Percentiles rank a stretch among this genome's conserved stretches.
phyloP scores from a whole-genome alignment of 1,140 invertebrate species.

The Heliconius eleuchia region DNA sequence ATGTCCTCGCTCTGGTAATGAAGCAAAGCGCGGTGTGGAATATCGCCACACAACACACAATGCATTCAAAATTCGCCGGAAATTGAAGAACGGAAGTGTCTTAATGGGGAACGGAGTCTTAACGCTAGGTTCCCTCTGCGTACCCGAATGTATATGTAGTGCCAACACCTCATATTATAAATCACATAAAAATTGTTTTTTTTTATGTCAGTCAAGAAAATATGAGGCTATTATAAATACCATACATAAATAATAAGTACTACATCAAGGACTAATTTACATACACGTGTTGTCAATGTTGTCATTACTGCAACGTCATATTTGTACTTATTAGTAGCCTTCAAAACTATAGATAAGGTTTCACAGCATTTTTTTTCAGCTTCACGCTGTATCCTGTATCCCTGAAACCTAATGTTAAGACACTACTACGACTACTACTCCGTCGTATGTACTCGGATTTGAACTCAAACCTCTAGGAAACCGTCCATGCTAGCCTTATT shows the following conservation, averaged over 20 bases:
- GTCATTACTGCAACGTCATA: not conserved
- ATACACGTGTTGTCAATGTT: not conserved
- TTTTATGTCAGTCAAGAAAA: not conserved
- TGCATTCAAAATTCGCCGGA: too few relatives aligned
- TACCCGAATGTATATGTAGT: not conserved
- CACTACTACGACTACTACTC: too few relatives aligned
- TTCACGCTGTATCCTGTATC: not conserved
- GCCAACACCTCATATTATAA: not conserved
- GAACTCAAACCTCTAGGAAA: too few relatives aligned
- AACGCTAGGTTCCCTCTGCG: too few relatives aligned
- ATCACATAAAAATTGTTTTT: not conserved
- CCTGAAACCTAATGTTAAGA: too few relatives aligned
- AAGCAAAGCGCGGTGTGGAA: too few relatives aligned
- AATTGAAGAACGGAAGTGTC: too few relatives aligned
- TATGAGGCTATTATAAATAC: not conserved
- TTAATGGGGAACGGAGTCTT: too few relatives aligned
- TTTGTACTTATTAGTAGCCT: not conserved
- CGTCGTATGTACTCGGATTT: too few relatives aligned
- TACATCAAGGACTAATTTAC: conserved; percentile 7
- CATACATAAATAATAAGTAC: not conserved
- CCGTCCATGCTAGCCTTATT: not conserved
- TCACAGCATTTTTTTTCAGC: not conserved
- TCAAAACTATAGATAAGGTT: not conserved
- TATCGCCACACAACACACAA: too few relatives aligned
- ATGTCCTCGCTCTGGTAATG: too few relatives aligned